Evolutionary conservation across 2,888 invertebrate species (phyloP).

Genomic region (Scaptomyza caliginosa): DNA sequence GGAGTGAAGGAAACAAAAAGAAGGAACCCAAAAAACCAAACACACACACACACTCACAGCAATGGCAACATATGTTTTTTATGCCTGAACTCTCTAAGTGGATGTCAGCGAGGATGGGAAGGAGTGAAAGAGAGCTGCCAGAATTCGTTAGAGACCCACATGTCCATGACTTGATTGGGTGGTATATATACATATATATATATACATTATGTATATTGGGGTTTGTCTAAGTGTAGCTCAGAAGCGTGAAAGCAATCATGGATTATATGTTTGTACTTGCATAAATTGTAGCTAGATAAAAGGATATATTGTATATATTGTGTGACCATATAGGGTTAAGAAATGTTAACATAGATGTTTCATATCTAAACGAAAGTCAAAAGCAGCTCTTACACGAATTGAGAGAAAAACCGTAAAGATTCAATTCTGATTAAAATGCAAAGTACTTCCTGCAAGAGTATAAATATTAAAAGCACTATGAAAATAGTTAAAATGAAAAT

Average conservation of each 20-base stretch:
- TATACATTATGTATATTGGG: slow-evolving; percentile 22
- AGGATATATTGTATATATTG: neutral
- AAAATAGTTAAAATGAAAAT: too few species aligned
- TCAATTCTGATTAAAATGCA: too few species aligned
- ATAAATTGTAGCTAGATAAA: slow-evolving; percentile 3
- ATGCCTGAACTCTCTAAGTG: slow-evolving; percentile 79
- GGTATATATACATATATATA: slow-evolving; percentile 16
- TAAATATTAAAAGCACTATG: too few species aligned
- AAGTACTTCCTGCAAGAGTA: too few species aligned
- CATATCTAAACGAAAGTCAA: neutral
- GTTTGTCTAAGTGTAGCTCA: slow-evolving; percentile 36
- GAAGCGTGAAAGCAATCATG: slow-evolving; percentile 40
- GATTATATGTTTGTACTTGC: slow-evolving; percentile 37
- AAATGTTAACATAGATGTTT: neutral
- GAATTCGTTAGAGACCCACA: slow-evolving; percentile 64
- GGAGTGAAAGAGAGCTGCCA: slow-evolving; percentile 59
- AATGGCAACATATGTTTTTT: slow-evolving; percentile 78
- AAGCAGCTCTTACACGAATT: neutral
- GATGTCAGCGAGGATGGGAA: slow-evolving; percentile 49
- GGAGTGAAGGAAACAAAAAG: slow-evolving; percentile 22
- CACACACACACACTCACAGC: neutral
- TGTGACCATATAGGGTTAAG: neutral
- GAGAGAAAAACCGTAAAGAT: too few species aligned
- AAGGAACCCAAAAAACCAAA: slow-evolving; percentile 23
- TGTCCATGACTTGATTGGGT: slow-evolving; percentile 53